Conservation (phyloP, 2,797 vertebrate genomes). For the Simalia tracyae region DNA sequence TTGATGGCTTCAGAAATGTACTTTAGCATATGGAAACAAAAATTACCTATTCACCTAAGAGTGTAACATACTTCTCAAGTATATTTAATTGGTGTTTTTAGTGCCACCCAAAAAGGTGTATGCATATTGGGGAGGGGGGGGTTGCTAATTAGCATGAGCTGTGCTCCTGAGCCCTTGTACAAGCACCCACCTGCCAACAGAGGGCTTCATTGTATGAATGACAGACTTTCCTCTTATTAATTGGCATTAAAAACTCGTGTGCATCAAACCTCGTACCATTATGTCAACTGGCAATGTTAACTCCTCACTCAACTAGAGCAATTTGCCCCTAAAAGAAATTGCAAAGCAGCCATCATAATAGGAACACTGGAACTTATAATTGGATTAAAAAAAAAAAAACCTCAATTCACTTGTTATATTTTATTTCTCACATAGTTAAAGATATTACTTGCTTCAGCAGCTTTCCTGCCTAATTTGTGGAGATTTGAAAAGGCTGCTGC, state of each 20-base stretch:
- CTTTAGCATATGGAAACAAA: not conserved
- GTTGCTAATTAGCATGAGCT: not conserved
- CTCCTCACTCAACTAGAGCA: constrained; percentile 11
- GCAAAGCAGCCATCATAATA: constrained; percentile 19
- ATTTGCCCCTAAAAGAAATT: constrained; percentile 19
- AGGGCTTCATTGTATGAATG: not conserved
- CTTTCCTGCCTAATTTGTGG: constrained; percentile 64
- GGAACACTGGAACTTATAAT: constrained; percentile 46
- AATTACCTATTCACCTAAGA: not conserved
- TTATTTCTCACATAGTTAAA: constrained; percentile 60
- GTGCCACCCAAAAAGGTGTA: not conserved
- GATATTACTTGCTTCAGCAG: constrained; percentile 67
- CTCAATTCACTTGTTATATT: constrained; percentile 39
- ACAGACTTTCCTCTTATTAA: constrained; percentile 38
- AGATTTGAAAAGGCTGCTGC: constrained; percentile 51
- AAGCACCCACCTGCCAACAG: not conserved
- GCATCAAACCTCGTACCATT: not conserved
- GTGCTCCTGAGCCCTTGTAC: not conserved
- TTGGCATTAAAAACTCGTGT: constrained; percentile 26
- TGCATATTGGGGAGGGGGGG: not conserved
- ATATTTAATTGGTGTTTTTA: constrained; percentile 31
- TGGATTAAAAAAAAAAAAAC: constrained; percentile 26
- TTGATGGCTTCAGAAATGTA: not conserved
- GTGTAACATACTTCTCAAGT: not conserved
- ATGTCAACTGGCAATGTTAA: constrained; percentile 25